A percentile compares a stretch with the other conserved stretches of the same genome.
These are phyloP conservation scores for Dendronephthya gigantea DNA, from an alignment of 64 coral and sea anemone genomes.

Conservation along the genomic window DNA sequence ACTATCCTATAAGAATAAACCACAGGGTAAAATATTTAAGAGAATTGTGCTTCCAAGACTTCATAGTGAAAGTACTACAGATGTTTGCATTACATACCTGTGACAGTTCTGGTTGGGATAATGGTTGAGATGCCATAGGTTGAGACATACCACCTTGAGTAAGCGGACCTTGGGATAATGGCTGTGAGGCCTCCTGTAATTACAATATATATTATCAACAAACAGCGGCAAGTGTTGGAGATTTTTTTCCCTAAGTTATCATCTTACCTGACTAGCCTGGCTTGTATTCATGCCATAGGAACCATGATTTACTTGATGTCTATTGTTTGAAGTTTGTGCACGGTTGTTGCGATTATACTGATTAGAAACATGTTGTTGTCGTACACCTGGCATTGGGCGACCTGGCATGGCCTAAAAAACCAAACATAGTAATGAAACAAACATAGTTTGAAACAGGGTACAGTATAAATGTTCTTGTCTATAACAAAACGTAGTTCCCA, in stretches of 20 bases:
- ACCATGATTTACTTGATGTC: constrained; percentile 53
- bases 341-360: constrained; percentile 27
- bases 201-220: no score
- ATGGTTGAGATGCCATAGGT: constrained; percentile 90
- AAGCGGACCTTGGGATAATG: constrained; percentile 85
- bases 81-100: constrained; percentile 45
- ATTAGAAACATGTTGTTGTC: not conserved
- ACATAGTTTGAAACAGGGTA: not conserved
- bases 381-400: not conserved
- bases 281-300: constrained; percentile 62
- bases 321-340: constrained; percentile 49
- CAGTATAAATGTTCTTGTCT: not conserved
- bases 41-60: not conserved
- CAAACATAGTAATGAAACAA: no score
- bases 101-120: constrained; percentile 94
- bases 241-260: not conserved
- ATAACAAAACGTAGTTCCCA: not conserved
- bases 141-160: constrained; percentile 98
- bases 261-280: constrained; percentile 85
- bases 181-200: constrained; percentile 86
- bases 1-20: constrained; percentile 55
- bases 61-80: not conserved
- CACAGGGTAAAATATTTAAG: not conserved
- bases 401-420: not conserved
- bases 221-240: not conserved